Percentiles rank a stretch among this genome's conserved stretches.
These are phyloP conservation scores for Channa maculata DNA, from an alignment of 2,113 vertebrate species.

Conservation along the genomic window DNA sequence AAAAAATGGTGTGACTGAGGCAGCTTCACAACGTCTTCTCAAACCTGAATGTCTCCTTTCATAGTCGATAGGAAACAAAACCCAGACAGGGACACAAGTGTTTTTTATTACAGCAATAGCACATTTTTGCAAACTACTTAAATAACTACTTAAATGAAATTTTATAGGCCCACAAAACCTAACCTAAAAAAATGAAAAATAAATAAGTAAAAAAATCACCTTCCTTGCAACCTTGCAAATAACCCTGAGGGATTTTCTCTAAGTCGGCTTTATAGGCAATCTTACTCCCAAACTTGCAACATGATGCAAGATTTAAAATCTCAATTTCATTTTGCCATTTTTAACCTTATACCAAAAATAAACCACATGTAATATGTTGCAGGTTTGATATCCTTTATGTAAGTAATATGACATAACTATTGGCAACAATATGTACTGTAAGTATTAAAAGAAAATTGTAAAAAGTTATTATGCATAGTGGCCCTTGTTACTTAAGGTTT, in stretches of 20 bases:
- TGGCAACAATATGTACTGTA: too few species aligned
- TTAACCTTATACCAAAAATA: not conserved
- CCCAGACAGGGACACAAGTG: not conserved
- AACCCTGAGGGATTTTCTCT: constrained; percentile 3
- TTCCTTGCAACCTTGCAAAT: not conserved
- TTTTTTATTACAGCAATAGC: not conserved
- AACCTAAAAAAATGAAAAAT: too few species aligned
- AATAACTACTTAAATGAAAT: not conserved
- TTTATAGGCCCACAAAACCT: not conserved
- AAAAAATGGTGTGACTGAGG: constrained; percentile 24
- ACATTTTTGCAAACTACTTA: not conserved
- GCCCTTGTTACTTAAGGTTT: too few species aligned
- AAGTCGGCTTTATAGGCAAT: not conserved
- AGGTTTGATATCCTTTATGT: too few species aligned
- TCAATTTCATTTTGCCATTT: not conserved
- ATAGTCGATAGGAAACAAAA: not conserved
- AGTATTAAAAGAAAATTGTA: too few species aligned
- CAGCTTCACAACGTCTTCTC: constrained; percentile 6
- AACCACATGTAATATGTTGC: too few species aligned
- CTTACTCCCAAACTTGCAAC: not conserved
- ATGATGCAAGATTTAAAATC: not conserved
- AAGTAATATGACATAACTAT: too few species aligned
- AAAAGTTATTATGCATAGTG: too few species aligned
- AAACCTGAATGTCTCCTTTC: not conserved
- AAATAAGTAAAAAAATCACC: not conserved